A percentile compares a stretch with the other conserved stretches of the same genome.
Conservation (phyloP, 2,888 invertebrate species). For the Cryptocheilus praepositus region DNA sequence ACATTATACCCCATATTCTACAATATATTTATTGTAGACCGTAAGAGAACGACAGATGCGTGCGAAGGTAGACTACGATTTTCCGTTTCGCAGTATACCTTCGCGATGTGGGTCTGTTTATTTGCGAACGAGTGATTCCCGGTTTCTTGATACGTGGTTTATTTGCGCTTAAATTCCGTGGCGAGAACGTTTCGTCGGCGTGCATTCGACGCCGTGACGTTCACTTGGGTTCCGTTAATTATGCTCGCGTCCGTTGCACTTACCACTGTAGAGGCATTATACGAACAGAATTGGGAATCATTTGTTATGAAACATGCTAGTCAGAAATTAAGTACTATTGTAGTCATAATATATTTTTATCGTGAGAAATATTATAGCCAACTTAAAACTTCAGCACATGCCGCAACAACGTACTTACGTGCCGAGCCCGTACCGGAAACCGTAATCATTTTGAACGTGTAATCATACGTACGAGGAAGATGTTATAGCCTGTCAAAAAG, state of each 20-base stretch:
- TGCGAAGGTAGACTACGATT: conserved; percentile 1
- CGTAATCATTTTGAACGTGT: no score
- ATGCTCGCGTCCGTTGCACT: no score
- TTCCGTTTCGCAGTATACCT: conserved; percentile 13
- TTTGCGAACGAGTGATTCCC: conserved; percentile 39
- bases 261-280: neutral
- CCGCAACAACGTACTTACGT: no score
- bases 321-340: conserved; percentile 66
- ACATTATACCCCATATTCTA: conserved; percentile 49
- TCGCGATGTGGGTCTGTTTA: conserved; percentile 33
- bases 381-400: conserved; percentile 45
- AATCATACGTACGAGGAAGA: neutral
- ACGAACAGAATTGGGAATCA: conserved; percentile 52
- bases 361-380: conserved; percentile 50
- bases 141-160: conserved; percentile 21
- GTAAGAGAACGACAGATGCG: conserved; percentile 16
- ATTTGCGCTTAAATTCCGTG: conserved; percentile 1
- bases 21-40: conserved; percentile 15
- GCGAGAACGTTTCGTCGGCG: neutral
- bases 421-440: no score
- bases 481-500: neutral
- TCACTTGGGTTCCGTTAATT: no score
- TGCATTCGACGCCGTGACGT: no score
- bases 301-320: conserved; percentile 63
- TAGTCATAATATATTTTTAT: conserved; percentile 70